Conservation (phyloP, 2,113 vertebrate species). For the Orthonyx spaldingii region DNA sequence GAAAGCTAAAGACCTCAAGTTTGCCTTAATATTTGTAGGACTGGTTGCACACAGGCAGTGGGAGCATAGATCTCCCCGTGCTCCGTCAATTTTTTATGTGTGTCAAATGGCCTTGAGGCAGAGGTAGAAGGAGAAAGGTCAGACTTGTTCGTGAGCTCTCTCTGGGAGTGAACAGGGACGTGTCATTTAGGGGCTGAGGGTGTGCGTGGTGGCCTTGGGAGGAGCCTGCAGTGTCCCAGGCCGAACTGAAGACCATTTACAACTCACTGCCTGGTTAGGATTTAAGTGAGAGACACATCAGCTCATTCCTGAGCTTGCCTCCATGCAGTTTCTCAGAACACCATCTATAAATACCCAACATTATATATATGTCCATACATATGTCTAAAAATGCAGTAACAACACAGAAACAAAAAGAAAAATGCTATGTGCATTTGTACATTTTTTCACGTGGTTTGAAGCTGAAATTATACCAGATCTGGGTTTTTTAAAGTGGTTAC, state of each 20-base stretch:
- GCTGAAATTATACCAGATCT: not conserved
- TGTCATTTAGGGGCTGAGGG: not conserved
- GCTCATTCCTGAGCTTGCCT: not conserved
- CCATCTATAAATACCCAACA: not conserved
- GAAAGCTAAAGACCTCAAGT: not conserved
- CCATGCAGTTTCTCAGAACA: not conserved
- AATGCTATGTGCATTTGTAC: not conserved
- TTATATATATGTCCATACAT: too few relatives aligned
- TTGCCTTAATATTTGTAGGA: not conserved
- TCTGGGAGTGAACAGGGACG: not conserved
- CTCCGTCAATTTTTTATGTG: not conserved
- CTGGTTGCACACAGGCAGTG: not conserved
- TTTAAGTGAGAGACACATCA: not conserved
- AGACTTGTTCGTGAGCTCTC: not conserved
- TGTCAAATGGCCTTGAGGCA: not conserved
- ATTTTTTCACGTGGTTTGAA: not conserved
- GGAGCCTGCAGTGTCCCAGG: not conserved
- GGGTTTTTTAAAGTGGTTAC: not conserved
- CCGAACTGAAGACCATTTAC: not conserved
- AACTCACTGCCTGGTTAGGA: fast-evolving
- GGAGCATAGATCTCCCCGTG: not conserved
- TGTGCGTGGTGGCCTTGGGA: not conserved
- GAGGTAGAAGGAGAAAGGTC: not conserved
- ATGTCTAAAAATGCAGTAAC: not conserved
- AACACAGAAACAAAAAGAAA: not conserved